Percentiles rank a stretch among this genome's conserved stretches.
phyloP scores from a whole-genome alignment of 2,113 vertebrate genomes.

The Lontra canadensis region DNA sequence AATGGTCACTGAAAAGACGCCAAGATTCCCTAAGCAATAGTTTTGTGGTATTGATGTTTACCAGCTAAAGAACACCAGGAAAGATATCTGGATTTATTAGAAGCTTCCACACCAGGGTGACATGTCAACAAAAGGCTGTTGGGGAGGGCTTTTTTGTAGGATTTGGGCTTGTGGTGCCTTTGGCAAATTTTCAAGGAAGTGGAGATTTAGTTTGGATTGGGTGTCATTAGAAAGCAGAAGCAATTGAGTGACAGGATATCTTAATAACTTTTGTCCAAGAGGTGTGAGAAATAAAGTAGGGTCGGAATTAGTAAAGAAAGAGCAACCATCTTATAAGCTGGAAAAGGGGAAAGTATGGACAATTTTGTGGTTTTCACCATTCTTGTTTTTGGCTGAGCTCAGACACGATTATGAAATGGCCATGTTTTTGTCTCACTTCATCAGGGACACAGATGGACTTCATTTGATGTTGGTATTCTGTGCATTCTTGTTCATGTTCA shows the following conservation, averaged over 20 bases:
- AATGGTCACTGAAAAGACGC: background rate
- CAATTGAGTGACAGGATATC: background rate
- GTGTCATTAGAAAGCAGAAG: background rate
- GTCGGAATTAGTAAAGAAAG: background rate
- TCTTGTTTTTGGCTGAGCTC: constrained; percentile 10
- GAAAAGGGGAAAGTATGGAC: background rate
- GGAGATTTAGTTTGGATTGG: background rate
- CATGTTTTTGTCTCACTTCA: background rate
- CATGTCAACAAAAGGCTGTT: background rate
- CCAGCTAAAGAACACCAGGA: background rate
- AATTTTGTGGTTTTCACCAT: background rate
- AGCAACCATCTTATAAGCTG: background rate
- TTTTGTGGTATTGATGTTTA: background rate
- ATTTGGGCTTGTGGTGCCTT: background rate
- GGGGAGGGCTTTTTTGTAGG: background rate
- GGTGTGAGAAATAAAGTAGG: background rate
- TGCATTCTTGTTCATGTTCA: background rate
- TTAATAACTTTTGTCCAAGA: background rate
- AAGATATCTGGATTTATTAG: background rate
- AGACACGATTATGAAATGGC: background rate
- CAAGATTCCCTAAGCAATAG: background rate
- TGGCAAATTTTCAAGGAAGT: background rate
- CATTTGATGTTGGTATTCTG: background rate
- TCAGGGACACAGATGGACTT: background rate
- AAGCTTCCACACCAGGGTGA: background rate